Evolutionary conservation across 2,113 vertebrate genomes (phyloP).

Genomic region (Cebus imitator): DNA sequence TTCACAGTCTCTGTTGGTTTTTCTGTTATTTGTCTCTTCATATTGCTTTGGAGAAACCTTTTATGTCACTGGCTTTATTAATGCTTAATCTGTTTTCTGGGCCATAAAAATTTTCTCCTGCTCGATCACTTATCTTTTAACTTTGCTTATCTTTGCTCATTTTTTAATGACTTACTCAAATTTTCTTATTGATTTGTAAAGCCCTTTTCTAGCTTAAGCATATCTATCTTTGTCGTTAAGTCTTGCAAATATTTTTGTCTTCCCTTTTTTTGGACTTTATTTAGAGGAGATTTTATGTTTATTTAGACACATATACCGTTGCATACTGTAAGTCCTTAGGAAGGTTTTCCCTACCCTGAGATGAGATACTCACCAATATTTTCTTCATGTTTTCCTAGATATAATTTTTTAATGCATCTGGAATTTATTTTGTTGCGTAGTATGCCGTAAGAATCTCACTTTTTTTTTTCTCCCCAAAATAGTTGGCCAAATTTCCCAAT

Average conservation of each 20-base stretch:
- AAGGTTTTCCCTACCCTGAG: not conserved
- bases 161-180: not conserved
- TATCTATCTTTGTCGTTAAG: not conserved
- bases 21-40: not conserved
- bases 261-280: conserved; percentile 1
- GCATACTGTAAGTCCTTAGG: not conserved
- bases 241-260: not conserved
- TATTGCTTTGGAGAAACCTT: not conserved
- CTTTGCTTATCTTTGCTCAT: not conserved
- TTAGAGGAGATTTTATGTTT: not conserved
- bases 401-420: conserved; percentile 38
- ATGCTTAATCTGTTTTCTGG: not conserved
- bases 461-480: conserved; percentile 45
- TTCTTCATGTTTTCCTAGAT: conserved; percentile 18
- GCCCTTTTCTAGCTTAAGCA: not conserved
- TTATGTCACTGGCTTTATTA: not conserved
- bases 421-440: conserved; percentile 48
- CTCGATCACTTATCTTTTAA: not conserved
- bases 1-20: not conserved
- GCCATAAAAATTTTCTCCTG: not conserved
- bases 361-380: not conserved
- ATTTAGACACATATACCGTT: not conserved
- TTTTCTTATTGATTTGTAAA: not conserved
- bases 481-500: conserved; percentile 65
- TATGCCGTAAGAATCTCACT: conserved; percentile 58